Conservation (phyloP, 2,797 vertebrate genomes). For the Chrosomus eos region DNA sequence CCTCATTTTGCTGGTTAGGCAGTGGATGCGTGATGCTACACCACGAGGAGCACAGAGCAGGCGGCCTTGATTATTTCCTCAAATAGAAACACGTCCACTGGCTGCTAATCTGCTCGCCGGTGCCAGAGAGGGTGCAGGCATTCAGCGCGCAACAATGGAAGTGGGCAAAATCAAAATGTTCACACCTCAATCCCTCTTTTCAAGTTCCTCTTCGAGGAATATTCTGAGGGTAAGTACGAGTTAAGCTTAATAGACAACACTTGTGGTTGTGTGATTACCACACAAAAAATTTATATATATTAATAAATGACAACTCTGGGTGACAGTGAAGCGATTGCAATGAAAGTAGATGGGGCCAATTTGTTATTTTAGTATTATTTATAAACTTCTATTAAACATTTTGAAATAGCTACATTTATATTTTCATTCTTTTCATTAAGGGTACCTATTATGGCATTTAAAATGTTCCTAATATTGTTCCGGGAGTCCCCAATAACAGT, state of each 20-base stretch:
- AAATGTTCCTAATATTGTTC: no score
- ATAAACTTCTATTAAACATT: neutral
- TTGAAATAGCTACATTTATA: neutral
- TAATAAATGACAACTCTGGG: neutral
- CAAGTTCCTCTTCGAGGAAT: neutral
- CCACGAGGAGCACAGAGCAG: neutral
- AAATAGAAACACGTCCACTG: constrained; percentile 72
- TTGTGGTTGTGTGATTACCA: no score
- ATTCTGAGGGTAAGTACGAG: constrained; percentile 3
- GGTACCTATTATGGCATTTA: no score
- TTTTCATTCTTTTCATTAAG: neutral
- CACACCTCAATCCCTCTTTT: constrained; percentile 29
- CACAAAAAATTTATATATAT: neutral
- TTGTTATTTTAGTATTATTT: neutral
- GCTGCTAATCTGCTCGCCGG: constrained; percentile 68
- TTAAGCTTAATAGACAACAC: constrained; percentile 7
- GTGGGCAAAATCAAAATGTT: constrained; percentile 71
- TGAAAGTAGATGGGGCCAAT: neutral
- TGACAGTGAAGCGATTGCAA: neutral
- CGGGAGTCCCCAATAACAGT: no score
- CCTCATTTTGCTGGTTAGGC: constrained; percentile 17
- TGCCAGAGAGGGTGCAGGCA: constrained; percentile 65
- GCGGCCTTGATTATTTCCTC: constrained; percentile 69
- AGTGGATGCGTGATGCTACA: neutral
- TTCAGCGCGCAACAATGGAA: constrained; percentile 69